Evolutionary conservation across 2,888 invertebrate genomes (phyloP).

Genomic region (Scaptomyza reducta): DNA sequence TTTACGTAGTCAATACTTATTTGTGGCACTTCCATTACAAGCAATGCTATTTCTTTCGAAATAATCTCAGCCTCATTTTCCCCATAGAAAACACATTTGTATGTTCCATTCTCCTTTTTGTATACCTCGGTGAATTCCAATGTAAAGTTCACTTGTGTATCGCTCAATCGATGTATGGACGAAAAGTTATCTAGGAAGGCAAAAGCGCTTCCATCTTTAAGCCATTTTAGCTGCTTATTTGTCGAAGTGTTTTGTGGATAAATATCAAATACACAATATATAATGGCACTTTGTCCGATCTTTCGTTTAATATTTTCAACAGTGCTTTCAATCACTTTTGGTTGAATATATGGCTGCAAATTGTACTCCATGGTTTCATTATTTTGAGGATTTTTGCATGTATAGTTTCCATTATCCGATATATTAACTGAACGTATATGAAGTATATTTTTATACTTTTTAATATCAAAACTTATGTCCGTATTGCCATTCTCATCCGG

Average conservation of each 20-base stretch:
- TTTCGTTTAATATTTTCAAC: slow-evolving; percentile 85
- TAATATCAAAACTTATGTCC: slow-evolving; percentile 35
- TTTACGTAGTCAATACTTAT: slow-evolving; percentile 89
- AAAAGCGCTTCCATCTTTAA: slow-evolving; percentile 85
- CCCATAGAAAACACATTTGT: slow-evolving; percentile 85
- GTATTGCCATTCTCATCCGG: slow-evolving; percentile 37
- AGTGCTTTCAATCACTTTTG: slow-evolving; percentile 83
- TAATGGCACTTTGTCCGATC: slow-evolving; percentile 85
- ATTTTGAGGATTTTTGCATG: slow-evolving; percentile 85
- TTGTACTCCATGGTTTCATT: slow-evolving; percentile 68
- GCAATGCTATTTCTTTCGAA: slow-evolving; percentile 85
- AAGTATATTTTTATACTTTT: slow-evolving; percentile 83
- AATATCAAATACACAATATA: slow-evolving; percentile 87
- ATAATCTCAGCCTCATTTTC: slow-evolving; percentile 80
- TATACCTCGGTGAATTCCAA: slow-evolving; percentile 86
- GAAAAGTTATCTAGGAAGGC: slow-evolving; percentile 83
- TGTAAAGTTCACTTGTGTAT: slow-evolving; percentile 87
- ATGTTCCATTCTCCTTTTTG: slow-evolving; percentile 90
- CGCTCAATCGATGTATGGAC: slow-evolving; percentile 84
- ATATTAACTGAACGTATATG: slow-evolving; percentile 86
- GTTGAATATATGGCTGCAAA: slow-evolving; percentile 81
- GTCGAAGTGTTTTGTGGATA: slow-evolving; percentile 85
- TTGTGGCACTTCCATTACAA: slow-evolving; percentile 89
- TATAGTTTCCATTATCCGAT: slow-evolving; percentile 87
- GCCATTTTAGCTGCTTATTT: slow-evolving; percentile 84